Evolutionary conservation across 2,888 invertebrate genomes (phyloP), one percentile per base, ranked within the genome.

Genomic region (Lithophane ornitopus): DNA sequence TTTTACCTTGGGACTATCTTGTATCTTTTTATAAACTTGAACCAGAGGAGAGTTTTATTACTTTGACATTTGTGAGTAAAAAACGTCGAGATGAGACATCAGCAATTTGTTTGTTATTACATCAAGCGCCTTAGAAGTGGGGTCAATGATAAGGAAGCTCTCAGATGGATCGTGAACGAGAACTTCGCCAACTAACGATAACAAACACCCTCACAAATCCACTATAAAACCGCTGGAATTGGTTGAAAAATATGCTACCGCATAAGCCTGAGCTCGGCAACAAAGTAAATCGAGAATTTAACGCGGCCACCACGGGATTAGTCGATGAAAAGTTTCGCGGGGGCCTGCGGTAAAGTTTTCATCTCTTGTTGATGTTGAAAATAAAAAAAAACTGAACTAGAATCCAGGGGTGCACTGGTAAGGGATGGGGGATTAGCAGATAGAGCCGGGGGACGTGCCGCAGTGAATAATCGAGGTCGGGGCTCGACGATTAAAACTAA

Each of bases 221-320:
- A 90, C 91, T 91, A 92, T 91, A 91, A 91, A 93, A 93, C 91
- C 90, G 89, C 89, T 90, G 87, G 91, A 91, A 92, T 91, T 90
- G 93, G 90, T 91, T 93, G 93, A 95, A 95, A 95, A 95, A 95
- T 95, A 95, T 94, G 93, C 93, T 93, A 88, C 90, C 91, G 89
- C 89, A 91, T 93, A 94, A 95, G 93, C 94, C 92, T 82, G 89
- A 91, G 91, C 92, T 93, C 91, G 87, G 93, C 92, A 91, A 94
- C 94, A 93, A 93, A 95, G 94, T 96, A 95, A 94, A 95, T 94
- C 92, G 94, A 88, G 95, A 95, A 94, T 95, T 95, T 95, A 94
- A 92, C 93, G 92, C 91, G 90, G 91, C 91, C 90, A 91, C 93
- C 89, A 88, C 89, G 90, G 95, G 96, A 96, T 96, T 96, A 96